Base-by-base conservation (phyloP, 2,888 invertebrate genomes). In the Celastrina argiolus region DNA sequence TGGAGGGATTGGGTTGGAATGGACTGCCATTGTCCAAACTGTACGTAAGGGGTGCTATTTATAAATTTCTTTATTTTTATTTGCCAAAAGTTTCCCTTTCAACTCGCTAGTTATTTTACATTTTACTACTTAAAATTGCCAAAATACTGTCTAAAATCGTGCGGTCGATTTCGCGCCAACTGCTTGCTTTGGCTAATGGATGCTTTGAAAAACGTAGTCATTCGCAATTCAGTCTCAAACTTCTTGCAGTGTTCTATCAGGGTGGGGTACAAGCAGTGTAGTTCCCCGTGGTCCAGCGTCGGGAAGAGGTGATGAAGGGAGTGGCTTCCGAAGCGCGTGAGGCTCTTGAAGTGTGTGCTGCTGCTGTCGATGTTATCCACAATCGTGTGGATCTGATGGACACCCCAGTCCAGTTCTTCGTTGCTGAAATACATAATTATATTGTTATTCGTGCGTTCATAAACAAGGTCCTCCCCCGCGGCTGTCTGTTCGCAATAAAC, bases 301-400 rank as follows among this genome's bases (percentile, higher is more conserved):
- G 97, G 97, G 74, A 97, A 94, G 22, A 97, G 85, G 82, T 97
- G 97, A 80, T 97, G 97, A 1, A 97, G 84, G 0, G 92, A 92
- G 78, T 97, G 97, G 68, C 95, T 94, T 0, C 97, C 97, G 75
- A 96, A 97, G 69, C 94, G 92, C 0, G 95, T 94, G 66, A 96
- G 80, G 0, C 93, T 93, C 69, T 95, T 84, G 77, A 95, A 94
- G 69, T 93, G 92, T 56, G 93, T 78, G 14, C 94, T 93, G 10
- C 93, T 93, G 68, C 94, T 88, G 70, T 96, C 94, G 22, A 92
- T 87, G 70, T 96, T 92, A 77, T 96, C 96, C 36, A 94, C 93
- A 0, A 95, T 92, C 0, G 96, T 93, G 75, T 96, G 95, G 70
- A 96, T 75, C 81, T 96, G 95, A 75, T 94, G 93, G 0, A 96